These are phyloP conservation scores for Philypnodon macrostomus DNA, from an alignment of 2,797 vertebrate species.

Conservation along the genomic window DNA sequence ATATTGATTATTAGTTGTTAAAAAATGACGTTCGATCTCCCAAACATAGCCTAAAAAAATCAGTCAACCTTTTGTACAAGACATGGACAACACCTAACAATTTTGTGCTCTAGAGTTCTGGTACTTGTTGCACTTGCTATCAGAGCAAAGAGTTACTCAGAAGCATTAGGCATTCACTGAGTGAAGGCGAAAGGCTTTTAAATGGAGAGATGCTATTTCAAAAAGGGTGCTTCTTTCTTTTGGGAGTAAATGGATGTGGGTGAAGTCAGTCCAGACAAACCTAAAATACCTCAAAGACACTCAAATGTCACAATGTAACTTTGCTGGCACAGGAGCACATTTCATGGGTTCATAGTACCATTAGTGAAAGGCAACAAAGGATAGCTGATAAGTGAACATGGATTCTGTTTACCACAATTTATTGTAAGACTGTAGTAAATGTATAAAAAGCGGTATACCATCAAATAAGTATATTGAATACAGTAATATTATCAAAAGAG, in stretches of 20 bases:
- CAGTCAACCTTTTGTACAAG: constrained; percentile 13
- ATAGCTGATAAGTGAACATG: background rate
- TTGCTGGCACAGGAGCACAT: constrained; percentile 16
- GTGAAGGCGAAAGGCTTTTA: constrained; percentile 50
- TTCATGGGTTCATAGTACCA: constrained; percentile 51
- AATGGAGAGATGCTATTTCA: constrained; percentile 59
- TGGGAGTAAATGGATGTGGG: constrained; percentile 57
- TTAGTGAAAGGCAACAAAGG: constrained; percentile 21
- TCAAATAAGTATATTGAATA: too few species aligned
- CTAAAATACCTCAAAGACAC: constrained; percentile 60
- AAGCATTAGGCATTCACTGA: constrained; percentile 60
- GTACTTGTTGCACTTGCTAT: constrained; percentile 33
- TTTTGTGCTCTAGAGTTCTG: constrained; percentile 13
- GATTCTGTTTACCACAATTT: background rate
- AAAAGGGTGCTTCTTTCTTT: constrained; percentile 40
- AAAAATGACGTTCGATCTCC: too few species aligned
- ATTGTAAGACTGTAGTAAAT: background rate
- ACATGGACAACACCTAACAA: constrained; percentile 1
- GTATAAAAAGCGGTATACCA: too few species aligned
- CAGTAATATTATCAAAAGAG: too few species aligned
- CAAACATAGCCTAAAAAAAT: background rate
- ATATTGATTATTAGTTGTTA: too few species aligned
- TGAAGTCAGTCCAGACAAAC: constrained; percentile 45
- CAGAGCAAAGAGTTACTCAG: constrained; percentile 20
- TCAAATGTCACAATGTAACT: constrained; percentile 25